Evolutionary conservation across 2,888 invertebrate genomes (phyloP).

Genomic region (Drosophila seclusa): DNA sequence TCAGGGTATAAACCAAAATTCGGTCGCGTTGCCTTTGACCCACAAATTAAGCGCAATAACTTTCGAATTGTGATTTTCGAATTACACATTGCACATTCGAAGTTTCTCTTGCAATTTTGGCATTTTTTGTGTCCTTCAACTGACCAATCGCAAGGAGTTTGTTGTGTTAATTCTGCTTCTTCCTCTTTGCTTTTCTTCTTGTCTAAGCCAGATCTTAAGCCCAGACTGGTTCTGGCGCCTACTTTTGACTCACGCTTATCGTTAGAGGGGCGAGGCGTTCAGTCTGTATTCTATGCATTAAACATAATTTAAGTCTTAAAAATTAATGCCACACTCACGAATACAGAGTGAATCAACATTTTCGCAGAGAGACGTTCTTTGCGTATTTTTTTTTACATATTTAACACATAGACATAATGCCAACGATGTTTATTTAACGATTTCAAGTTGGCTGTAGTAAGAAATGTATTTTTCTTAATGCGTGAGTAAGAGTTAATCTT

Average conservation of each 20-base stretch:
- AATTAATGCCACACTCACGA: conserved; percentile 44
- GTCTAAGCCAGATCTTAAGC: conserved; percentile 14
- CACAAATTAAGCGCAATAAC: conserved; percentile 79
- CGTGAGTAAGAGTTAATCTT: neutral
- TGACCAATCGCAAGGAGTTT: conserved; percentile 6
- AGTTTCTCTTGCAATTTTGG: conserved; percentile 57
- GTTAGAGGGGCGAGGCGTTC: conserved; percentile 58
- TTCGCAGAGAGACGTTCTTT: neutral
- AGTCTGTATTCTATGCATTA: conserved; percentile 53
- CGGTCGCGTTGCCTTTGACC: conserved; percentile 65
- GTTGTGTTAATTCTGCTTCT: neutral
- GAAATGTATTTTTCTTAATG: neutral
- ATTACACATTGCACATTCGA: conserved; percentile 38
- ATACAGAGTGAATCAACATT: conserved; percentile 28
- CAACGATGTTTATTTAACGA: neutral
- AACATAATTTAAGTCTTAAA: conserved; percentile 40
- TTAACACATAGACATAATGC: neutral
- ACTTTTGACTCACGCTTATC: conserved; percentile 64
- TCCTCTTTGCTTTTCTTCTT: conserved; percentile 1
- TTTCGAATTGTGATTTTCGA: conserved; percentile 76
- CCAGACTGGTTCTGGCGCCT: conserved; percentile 54
- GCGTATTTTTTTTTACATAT: neutral
- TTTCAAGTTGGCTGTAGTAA: neutral
- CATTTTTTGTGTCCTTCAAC: conserved; percentile 57
- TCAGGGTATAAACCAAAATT: neutral